phyloP scores from a whole-genome alignment of 2,797 vertebrate species.

The Bovichtus variegatus region DNA sequence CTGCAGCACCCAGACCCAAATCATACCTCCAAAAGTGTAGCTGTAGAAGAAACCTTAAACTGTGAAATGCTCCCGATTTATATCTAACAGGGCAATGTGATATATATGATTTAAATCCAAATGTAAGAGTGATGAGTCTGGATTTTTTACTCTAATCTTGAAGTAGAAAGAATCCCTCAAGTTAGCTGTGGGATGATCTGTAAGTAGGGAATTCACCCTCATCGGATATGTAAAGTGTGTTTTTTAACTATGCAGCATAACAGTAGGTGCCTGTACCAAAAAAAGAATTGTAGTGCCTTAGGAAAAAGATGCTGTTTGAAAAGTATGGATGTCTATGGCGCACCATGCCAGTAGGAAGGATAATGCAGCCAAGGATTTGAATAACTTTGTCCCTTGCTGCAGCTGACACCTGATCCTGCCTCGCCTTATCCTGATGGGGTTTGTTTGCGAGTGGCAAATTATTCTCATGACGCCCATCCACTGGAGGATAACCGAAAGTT shows the following conservation, averaged over 20 bases:
- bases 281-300: background rate
- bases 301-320: background rate
- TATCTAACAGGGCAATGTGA: background rate
- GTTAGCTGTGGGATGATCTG: background rate
- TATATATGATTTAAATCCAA: background rate
- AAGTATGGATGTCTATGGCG: background rate
- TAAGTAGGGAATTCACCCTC: background rate
- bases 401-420: conserved; percentile 59
- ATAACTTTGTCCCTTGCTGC: conserved; percentile 27
- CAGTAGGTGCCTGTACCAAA: background rate
- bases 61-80: background rate
- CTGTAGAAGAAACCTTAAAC: background rate
- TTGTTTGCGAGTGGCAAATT: conserved; percentile 40
- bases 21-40: background rate
- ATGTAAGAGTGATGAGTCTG: background rate
- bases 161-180: background rate
- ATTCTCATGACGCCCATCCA: conserved; percentile 47
- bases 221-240: background rate
- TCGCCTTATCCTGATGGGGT: conserved; percentile 25
- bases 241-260: background rate
- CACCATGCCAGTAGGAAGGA: background rate
- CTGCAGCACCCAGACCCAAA: background rate
- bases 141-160: background rate
- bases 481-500: conserved; percentile 39
- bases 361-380: conserved; percentile 36